Evolutionary conservation across 2,113 vertebrate species (phyloP), one percentile per base, ranked within the genome.

Genomic region (Crocuta crocuta): DNA sequence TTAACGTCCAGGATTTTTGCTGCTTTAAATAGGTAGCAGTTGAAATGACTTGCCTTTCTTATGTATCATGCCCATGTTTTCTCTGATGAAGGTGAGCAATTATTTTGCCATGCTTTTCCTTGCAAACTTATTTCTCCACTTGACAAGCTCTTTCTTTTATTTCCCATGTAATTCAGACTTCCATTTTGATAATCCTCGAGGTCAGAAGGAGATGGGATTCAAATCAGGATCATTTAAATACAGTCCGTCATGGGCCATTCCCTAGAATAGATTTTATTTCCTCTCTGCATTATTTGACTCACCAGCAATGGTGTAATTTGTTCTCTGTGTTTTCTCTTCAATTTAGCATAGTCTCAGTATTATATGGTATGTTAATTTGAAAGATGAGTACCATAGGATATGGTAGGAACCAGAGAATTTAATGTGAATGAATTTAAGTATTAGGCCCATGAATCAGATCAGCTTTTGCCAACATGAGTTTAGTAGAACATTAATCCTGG

Each of bases 41-140:
- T 88, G 53, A 89, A 97, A 92, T 89, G 63, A 83, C 76, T 93
- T 82, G n/a, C n/a, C 53, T 95, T 83, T 90, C 73, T 94, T 92
- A 10, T 17, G 28, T 63, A 94, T 35, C n/a, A 31, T 86, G 45
- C 70, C 31, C 5, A 1, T 68, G 23, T 91, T 95, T 91, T 85
- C 71, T 71, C 10, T 53, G 61, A 96, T 89, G 79, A 78, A 81
- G 70, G n/a, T 33, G 85, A 74, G 55, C 23, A 79, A 84, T 93
- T 87, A 93, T 97, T 96, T 63, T 92, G 55, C 43, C 50, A 5
- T 73, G 35, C 79, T 55, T 80, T 90, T 82, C 55, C 71, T 48
- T 84, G 70, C 43, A 63, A 45, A 16, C 74, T 79, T 88, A 71
- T 79, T 74, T 94, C 91, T 92, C 74, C 80, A 79, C 66, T 61